These are phyloP conservation scores for Anguilla megastoma DNA, from an alignment of 2,797 vertebrate genomes.

Conservation along the genomic window DNA sequence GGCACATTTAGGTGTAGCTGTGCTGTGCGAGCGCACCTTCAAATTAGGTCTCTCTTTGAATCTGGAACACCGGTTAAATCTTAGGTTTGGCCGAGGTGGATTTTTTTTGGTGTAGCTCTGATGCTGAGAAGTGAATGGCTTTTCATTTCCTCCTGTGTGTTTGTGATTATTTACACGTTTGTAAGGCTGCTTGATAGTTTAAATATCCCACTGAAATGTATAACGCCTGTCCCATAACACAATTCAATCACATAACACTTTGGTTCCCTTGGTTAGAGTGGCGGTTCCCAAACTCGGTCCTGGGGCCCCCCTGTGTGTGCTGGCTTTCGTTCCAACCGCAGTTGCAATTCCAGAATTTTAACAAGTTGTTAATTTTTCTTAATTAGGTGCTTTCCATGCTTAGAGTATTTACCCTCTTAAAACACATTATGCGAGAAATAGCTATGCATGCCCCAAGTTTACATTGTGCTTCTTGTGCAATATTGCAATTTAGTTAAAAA, in stretches of 20 bases:
- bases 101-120: neutral
- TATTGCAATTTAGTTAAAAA: neutral
- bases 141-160: neutral
- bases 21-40: slow-evolving; percentile 53
- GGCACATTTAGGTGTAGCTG: slow-evolving; percentile 48
- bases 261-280: neutral
- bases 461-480: neutral
- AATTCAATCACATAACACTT: neutral
- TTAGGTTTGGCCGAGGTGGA: slow-evolving; percentile 47
- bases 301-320: neutral
- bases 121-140: neutral
- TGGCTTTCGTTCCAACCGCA: neutral
- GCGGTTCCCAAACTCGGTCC: neutral
- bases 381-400: neutral
- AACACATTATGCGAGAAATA: neutral
- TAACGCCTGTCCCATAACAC: neutral
- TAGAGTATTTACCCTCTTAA: neutral
- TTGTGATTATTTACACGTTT: neutral
- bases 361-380: neutral
- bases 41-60: slow-evolving; percentile 63
- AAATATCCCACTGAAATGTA: neutral
- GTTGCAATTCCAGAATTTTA: neutral
- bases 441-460: neutral
- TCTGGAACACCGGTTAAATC: slow-evolving; percentile 66
- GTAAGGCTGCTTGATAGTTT: neutral